phyloP scores from a whole-genome alignment of 2,797 vertebrate genomes.

The Melanotaenia maccullochi region DNA sequence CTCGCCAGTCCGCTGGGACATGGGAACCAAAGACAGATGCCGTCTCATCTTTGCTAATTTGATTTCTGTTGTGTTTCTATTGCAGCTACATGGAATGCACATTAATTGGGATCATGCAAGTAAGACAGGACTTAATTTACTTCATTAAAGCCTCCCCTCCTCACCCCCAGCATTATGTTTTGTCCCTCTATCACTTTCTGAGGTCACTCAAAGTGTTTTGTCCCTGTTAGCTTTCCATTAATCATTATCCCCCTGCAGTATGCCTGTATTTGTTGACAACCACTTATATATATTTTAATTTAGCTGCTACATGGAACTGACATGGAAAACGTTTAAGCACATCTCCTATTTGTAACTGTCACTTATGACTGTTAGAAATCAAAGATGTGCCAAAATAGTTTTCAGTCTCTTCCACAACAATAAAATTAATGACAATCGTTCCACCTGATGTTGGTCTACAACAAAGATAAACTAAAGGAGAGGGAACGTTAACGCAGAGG shows the following conservation, averaged over 20 bases:
- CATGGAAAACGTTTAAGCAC: slow-evolving; percentile 31
- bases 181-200: slow-evolving; percentile 17
- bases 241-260: slow-evolving; percentile 29
- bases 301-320: slow-evolving; percentile 14
- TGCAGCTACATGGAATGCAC: slow-evolving; percentile 64
- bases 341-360: slow-evolving; percentile 20
- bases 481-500: slow-evolving; percentile 23
- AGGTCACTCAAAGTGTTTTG: slow-evolving; percentile 50
- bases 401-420: not conserved
- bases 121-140: slow-evolving; percentile 74
- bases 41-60: slow-evolving; percentile 77
- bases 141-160: slow-evolving; percentile 61
- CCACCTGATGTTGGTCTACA: slow-evolving; percentile 6
- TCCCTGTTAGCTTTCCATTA: slow-evolving; percentile 44
- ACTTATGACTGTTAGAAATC: not conserved
- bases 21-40: slow-evolving; percentile 74
- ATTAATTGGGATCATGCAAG: slow-evolving; percentile 79
- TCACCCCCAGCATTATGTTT: slow-evolving; percentile 24
- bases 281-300: slow-evolving; percentile 31
- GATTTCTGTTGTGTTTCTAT: slow-evolving; percentile 74
- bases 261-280: slow-evolving; percentile 8
- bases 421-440: not conserved
- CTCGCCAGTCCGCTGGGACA: slow-evolving; percentile 66
- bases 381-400: not conserved
- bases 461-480: slow-evolving; percentile 14